Conservation (phyloP, 2,888 invertebrate genomes). For the Anodontia alba region DNA sequence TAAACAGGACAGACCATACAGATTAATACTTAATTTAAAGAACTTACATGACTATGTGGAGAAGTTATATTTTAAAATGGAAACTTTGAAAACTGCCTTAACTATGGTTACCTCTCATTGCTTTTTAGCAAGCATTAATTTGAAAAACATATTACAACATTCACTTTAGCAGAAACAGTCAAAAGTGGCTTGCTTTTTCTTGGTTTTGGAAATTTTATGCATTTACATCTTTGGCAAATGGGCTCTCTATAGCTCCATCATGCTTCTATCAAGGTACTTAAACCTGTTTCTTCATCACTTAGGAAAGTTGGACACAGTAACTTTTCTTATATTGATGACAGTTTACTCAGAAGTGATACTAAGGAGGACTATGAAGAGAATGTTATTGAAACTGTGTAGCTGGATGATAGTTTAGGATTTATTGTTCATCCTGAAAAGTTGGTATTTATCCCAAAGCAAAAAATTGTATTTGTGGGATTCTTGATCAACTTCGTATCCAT, state of each 20-base stretch:
- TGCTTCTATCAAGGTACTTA: conserved; percentile 35
- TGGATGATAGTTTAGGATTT: conserved; percentile 10
- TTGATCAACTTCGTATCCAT: background rate
- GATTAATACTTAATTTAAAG: background rate
- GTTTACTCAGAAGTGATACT: conserved; percentile 4
- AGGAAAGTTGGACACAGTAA: conserved; percentile 16
- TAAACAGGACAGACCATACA: background rate
- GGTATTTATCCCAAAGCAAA: conserved; percentile 11
- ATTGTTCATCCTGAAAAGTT: conserved; percentile 21
- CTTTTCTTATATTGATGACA: conserved; percentile 33
- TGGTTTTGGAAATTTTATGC: background rate
- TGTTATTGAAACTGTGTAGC: background rate
- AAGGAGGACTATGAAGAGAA: background rate
- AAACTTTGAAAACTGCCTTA: background rate
- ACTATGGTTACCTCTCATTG: background rate
- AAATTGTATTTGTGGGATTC: conserved; percentile 26
- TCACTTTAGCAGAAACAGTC: background rate
- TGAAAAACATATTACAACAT: background rate
- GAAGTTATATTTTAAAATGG: background rate
- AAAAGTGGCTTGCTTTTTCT: background rate
- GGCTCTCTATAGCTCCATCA: conserved; percentile 8
- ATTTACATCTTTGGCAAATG: background rate
- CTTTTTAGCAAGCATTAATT: background rate
- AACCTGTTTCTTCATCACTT: conserved; percentile 8
- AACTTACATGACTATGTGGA: background rate